Evolutionary conservation across 2,888 invertebrate species (phyloP).

Genomic region (Drosophila flavopinicola): DNA sequence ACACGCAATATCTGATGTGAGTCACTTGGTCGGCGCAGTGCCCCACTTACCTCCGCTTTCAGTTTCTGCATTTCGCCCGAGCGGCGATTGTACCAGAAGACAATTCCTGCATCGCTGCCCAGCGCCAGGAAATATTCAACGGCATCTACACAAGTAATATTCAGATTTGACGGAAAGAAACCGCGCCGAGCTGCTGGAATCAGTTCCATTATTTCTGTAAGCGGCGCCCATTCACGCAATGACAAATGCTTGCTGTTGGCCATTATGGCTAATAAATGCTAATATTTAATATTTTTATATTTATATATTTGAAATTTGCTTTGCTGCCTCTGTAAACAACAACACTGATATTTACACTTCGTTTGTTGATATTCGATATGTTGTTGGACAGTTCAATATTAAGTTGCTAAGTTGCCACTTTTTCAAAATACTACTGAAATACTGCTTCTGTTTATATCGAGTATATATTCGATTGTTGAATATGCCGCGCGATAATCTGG

Average conservation of each 20-base stretch:
- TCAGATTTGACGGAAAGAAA: conserved; percentile 89
- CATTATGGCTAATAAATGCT: conserved; percentile 56
- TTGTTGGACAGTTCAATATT: conserved; percentile 21
- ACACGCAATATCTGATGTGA: conserved; percentile 52
- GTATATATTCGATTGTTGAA: neutral
- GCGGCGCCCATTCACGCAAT: conserved; percentile 92
- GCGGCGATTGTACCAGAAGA: conserved; percentile 94
- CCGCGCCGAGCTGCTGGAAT: conserved; percentile 90
- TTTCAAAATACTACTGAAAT: conserved; percentile 8
- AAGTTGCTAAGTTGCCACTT: conserved; percentile 37
- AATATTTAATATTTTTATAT: neutral
- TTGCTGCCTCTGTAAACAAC: conserved; percentile 9
- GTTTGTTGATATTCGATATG: conserved; percentile 56
- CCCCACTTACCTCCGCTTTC: conserved; percentile 89
- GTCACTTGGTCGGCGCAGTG: conserved; percentile 20
- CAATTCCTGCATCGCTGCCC: conserved; percentile 92
- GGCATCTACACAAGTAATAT: conserved; percentile 93
- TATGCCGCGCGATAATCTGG: neutral
- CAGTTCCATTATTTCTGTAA: conserved; percentile 88
- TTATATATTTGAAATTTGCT: conserved; percentile 1
- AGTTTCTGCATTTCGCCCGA: conserved; percentile 91
- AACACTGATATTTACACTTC: conserved; percentile 32
- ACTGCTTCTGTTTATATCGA: neutral
- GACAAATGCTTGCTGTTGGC: conserved; percentile 73
- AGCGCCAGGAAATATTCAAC: conserved; percentile 92